Conservation (phyloP, 2,113 vertebrate genomes). For the Lipotes vexillifer region DNA sequence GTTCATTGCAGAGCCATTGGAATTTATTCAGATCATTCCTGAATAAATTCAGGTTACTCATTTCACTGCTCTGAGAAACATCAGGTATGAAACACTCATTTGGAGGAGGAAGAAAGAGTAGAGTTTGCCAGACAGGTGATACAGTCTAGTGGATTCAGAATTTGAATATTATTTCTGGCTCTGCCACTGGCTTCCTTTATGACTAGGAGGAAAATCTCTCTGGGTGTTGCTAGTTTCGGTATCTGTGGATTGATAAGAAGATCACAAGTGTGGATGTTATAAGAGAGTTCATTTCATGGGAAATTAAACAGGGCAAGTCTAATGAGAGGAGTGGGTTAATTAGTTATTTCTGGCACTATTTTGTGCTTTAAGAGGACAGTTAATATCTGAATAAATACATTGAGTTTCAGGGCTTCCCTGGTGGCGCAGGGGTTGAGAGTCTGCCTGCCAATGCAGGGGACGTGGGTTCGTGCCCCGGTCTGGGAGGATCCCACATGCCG, state of each 20-base stretch:
- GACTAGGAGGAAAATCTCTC: conserved; percentile 12
- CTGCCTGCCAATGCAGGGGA: too few species aligned
- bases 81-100: neutral
- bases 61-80: neutral
- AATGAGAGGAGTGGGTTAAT: neutral
- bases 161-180: conserved; percentile 45
- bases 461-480: too few species aligned
- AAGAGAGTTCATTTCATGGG: neutral
- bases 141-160: neutral
- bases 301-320: neutral
- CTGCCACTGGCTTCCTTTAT: neutral
- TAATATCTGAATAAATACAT: neutral
- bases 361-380: neutral
- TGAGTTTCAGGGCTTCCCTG: neutral
- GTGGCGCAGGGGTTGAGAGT: too few species aligned
- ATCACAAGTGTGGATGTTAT: neutral
- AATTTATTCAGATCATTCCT: neutral
- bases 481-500: too few species aligned
- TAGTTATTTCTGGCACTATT: neutral
- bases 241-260: conserved; percentile 1
- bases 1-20: neutral
- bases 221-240: conserved; percentile 26
- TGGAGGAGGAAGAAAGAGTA: neutral
- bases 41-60: neutral
- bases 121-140: neutral